Evolutionary conservation across 2,113 vertebrate species (phyloP).

Genomic region (Uria aalge): DNA sequence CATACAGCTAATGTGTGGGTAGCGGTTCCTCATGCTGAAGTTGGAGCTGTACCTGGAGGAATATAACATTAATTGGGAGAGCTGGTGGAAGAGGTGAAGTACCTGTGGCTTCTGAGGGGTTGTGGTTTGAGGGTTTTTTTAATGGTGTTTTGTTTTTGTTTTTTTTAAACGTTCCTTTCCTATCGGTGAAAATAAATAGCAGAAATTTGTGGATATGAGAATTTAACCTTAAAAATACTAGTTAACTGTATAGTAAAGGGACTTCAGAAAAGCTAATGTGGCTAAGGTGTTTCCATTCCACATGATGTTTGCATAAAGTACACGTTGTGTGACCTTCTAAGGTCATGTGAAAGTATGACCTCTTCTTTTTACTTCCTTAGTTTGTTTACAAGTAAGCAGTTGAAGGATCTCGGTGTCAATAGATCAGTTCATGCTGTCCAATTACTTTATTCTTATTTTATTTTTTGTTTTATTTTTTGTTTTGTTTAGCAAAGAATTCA

Average conservation of each 20-base stretch:
- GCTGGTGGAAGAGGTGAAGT: neutral
- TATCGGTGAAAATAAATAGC: neutral
- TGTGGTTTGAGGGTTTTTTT: neutral
- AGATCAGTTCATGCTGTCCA: neutral
- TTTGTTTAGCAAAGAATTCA: neutral
- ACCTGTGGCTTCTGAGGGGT: neutral
- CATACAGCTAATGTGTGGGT: neutral
- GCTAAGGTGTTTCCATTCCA: neutral
- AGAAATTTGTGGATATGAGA: neutral
- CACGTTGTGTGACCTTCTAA: neutral
- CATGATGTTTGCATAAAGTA: neutral
- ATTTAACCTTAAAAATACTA: neutral
- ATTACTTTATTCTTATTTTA: neutral
- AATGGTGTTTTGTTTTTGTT: no score
- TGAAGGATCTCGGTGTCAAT: neutral
- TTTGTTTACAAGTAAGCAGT: conserved; percentile 13
- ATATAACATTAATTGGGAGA: neutral
- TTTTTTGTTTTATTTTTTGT: neutral
- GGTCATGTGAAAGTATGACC: conserved; percentile 28
- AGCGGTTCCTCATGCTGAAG: neutral
- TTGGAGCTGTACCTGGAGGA: neutral
- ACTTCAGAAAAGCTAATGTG: neutral
- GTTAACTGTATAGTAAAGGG: neutral
- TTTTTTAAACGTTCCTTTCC: neutral
- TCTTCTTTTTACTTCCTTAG: conserved; percentile 6